Percentiles rank a stretch among this genome's conserved stretches.
phyloP scores from a whole-genome alignment of 2,113 vertebrate species.

The Podarcis muralis region DNA sequence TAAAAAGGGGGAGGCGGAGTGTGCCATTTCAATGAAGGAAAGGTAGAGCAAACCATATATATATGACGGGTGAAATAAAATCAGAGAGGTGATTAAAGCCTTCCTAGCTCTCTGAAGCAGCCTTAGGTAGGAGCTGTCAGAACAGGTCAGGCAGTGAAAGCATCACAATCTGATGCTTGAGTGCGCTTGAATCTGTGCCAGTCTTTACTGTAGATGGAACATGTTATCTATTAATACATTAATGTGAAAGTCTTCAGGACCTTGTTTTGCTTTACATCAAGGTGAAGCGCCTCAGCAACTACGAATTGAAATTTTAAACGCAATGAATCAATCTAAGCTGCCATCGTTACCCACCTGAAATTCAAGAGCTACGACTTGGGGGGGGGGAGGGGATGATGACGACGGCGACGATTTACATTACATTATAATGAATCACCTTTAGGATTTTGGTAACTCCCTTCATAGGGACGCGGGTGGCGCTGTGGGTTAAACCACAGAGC shows the following conservation, averaged over 20 bases:
- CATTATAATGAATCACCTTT: not conserved
- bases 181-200: not conserved
- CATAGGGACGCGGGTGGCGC: not conserved
- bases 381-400: too few species aligned
- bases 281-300: not conserved
- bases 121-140: not conserved
- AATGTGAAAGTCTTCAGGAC: conserved; percentile 28
- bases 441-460: not conserved
- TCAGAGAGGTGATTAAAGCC: conserved; percentile 10
- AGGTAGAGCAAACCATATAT: not conserved
- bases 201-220: not conserved
- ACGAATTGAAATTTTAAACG: conserved; percentile 43
- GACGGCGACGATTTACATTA: too few species aligned
- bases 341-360: conserved; percentile 2
- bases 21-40: not conserved
- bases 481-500: too few species aligned
- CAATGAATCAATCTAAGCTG: conserved; percentile 13
- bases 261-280: conserved; percentile 22
- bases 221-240: conserved; percentile 16
- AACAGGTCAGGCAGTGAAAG: not conserved
- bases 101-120: not conserved
- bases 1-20: not conserved
- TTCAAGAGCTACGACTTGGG: not conserved
- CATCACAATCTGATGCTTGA: not conserved
- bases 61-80: not conserved